These are phyloP conservation scores for Hermaeophaga mercurialis DNA, from an alignment of 2,888 invertebrate species.

Conservation along the genomic window DNA sequence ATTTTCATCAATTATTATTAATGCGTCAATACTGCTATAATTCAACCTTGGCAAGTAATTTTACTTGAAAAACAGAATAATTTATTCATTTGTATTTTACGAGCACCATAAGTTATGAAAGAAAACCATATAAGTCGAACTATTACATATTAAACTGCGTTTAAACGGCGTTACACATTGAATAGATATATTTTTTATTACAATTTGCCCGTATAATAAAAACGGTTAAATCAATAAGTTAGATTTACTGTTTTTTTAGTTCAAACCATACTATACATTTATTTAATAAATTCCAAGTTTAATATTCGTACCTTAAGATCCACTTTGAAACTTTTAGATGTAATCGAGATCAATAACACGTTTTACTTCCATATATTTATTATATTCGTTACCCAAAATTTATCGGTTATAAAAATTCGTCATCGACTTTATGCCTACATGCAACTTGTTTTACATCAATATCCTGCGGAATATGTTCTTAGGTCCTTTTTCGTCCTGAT, in stretches of 20 bases:
- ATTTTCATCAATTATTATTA: conserved; percentile 22
- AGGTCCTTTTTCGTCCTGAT: not conserved
- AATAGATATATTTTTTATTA: too few species aligned
- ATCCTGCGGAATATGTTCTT: conserved; percentile 37
- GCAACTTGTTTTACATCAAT: conserved; percentile 41
- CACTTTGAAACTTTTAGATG: too few species aligned
- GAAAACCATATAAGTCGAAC: not conserved
- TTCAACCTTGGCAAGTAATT: conserved; percentile 15
- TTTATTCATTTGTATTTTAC: conserved; percentile 17
- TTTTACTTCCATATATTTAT: conserved; percentile 9
- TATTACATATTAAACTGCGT: too few species aligned
- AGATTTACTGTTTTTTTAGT: too few species aligned
- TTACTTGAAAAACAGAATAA: conserved; percentile 17
- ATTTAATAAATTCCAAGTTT: too few species aligned
- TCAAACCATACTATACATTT: too few species aligned
- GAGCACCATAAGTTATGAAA: conserved; percentile 4
- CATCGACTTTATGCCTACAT: conserved; percentile 33
- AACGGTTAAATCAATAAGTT: too few species aligned
- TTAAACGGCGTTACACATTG: too few species aligned
- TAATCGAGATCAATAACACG: not conserved
- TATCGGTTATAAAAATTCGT: conserved; percentile 36
- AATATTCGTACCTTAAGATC: too few species aligned
- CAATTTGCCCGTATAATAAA: too few species aligned
- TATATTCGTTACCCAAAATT: conserved; percentile 26
- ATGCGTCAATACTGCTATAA: conserved; percentile 10